phyloP scores from a whole-genome alignment of 2,797 vertebrate species.

The Bucorvus abyssinicus region DNA sequence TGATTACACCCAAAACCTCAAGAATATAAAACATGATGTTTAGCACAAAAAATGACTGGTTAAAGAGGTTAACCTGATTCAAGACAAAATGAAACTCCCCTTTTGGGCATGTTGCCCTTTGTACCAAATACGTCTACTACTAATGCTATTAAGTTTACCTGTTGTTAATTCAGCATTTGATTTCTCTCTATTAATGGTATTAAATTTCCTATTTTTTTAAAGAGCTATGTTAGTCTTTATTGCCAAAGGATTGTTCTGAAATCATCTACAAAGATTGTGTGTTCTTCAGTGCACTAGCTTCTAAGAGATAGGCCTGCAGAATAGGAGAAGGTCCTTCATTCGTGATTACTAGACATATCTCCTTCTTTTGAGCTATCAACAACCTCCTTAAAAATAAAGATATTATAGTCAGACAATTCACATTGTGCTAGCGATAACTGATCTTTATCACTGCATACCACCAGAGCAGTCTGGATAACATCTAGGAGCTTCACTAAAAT shows the following conservation, averaged over 20 bases:
- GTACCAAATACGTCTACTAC: not conserved
- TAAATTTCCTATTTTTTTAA: not conserved
- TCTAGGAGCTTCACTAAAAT: conserved; percentile 4
- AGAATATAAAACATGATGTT: not conserved
- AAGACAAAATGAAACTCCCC: not conserved
- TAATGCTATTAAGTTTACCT: not conserved
- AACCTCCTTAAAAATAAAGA: not conserved
- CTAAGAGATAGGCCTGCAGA: not conserved
- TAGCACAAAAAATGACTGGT: not conserved
- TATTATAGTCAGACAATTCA: not conserved
- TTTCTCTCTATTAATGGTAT: not conserved
- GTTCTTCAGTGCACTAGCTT: not conserved
- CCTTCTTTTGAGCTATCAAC: not conserved
- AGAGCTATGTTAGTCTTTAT: not conserved
- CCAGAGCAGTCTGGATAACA: not conserved
- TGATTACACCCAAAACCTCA: not conserved
- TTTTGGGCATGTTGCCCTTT: not conserved
- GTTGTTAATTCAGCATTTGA: not conserved
- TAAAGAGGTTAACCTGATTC: not conserved
- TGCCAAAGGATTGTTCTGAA: not conserved
- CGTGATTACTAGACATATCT: not conserved
- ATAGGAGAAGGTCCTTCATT: not conserved
- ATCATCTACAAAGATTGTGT: not conserved
- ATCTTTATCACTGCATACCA: conserved; percentile 31
- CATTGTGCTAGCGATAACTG: not conserved